phyloP scores from a whole-genome alignment of 2,113 vertebrate genomes.

The Sander vitreus region DNA sequence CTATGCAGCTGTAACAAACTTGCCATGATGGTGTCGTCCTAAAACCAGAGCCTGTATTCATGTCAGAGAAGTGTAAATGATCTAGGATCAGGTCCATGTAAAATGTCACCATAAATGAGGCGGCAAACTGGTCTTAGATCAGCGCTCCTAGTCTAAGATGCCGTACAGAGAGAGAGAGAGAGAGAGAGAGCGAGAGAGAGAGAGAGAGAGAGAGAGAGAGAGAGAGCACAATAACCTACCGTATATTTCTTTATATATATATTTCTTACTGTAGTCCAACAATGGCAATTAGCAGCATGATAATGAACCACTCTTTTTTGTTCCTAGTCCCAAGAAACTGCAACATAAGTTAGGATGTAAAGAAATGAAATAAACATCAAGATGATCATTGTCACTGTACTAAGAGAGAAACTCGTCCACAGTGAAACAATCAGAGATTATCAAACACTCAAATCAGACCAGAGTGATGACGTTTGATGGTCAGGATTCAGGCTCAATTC shows the following conservation, averaged over 20 bases:
- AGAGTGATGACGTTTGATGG: constrained; percentile 56
- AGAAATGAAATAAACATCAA: constrained; percentile 77
- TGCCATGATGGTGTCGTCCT: constrained; percentile 89
- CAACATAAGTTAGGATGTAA: constrained; percentile 73
- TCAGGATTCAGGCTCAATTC: constrained; percentile 49
- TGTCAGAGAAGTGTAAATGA: constrained; percentile 51
- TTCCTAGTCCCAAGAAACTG: constrained; percentile 75
- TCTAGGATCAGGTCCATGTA: constrained; percentile 60
- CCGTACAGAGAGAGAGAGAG: constrained; percentile 73
- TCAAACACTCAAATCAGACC: constrained; percentile 70
- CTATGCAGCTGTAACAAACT: constrained; percentile 94
- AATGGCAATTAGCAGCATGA: constrained; percentile 82
- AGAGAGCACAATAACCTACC: constrained; percentile 81
- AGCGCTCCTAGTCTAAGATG: constrained; percentile 71
- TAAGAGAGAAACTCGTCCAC: constrained; percentile 81
- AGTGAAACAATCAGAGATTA: constrained; percentile 80
- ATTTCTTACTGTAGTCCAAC: constrained; percentile 76
- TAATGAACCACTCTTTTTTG: constrained; percentile 74
- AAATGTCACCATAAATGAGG: constrained; percentile 58
- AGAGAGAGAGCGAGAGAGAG: constrained; percentile 69
- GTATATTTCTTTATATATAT: constrained; percentile 72
- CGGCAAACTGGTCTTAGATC: constrained; percentile 69
- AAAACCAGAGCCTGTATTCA: constrained; percentile 85
- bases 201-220: constrained; percentile 32
- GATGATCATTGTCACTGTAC: constrained; percentile 82